Evolutionary conservation across 2,113 vertebrate genomes (phyloP).

Genomic region (Malurus alboscapulatus): DNA sequence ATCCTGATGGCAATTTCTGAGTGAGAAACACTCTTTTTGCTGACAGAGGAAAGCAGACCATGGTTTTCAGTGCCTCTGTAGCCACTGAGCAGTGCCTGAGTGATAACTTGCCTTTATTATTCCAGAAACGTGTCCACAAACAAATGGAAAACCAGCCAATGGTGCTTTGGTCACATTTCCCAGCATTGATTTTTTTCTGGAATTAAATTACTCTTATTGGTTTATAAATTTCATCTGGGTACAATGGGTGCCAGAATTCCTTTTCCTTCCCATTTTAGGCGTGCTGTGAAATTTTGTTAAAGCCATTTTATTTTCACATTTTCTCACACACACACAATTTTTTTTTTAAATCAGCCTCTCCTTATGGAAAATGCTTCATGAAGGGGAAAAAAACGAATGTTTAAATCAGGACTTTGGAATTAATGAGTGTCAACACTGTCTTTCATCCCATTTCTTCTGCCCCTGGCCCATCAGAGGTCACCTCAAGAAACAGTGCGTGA

Average conservation of each 20-base stretch:
- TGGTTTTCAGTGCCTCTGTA: neutral
- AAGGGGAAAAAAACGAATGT: constrained; percentile 12
- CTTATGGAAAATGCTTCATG: neutral
- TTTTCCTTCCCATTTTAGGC: neutral
- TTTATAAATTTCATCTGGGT: constrained; percentile 6
- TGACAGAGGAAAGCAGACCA: neutral
- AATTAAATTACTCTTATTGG: neutral
- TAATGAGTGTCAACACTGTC: neutral
- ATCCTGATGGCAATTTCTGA: neutral
- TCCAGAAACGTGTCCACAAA: neutral
- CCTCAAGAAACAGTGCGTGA: neutral
- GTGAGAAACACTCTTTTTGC: neutral
- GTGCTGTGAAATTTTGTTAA: neutral
- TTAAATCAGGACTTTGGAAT: neutral
- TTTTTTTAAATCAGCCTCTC: neutral
- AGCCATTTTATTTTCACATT: neutral
- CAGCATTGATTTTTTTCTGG: neutral
- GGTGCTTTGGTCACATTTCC: constrained; percentile 3
- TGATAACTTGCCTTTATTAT: neutral
- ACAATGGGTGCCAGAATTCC: neutral
- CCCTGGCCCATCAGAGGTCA: neutral
- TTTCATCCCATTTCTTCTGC: neutral
- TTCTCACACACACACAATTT: neutral
- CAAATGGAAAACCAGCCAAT: neutral
- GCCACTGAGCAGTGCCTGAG: neutral